These are phyloP conservation scores for Esox niger DNA, from an alignment of 2,113 vertebrate genomes.

Conservation along the genomic window DNA sequence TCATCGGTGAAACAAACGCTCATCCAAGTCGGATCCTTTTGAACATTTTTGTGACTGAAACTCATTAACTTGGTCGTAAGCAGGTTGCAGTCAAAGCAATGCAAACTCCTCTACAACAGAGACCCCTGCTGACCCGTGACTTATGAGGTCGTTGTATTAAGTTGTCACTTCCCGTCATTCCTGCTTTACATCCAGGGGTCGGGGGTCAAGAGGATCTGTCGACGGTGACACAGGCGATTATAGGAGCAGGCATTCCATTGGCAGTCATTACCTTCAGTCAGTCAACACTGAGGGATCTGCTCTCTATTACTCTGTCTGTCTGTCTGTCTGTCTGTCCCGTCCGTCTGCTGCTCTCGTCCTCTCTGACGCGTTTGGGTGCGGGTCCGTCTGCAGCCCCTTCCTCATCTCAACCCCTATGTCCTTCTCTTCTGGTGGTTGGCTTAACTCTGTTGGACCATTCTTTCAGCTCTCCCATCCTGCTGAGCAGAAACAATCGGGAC, in stretches of 20 bases:
- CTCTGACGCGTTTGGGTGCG: not conserved
- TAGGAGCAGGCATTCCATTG: constrained; percentile 74
- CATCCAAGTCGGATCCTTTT: not conserved
- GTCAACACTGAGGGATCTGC: constrained; percentile 60
- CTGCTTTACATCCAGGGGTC: constrained; percentile 64
- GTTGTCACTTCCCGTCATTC: constrained; percentile 67
- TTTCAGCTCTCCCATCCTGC: not conserved
- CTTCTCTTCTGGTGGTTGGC: too few species aligned
- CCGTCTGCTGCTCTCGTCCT: too few species aligned
- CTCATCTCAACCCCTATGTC: too few species aligned
- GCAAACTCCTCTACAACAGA: constrained; percentile 12
- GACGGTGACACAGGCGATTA: constrained; percentile 74
- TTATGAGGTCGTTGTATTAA: constrained; percentile 60
- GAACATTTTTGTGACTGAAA: not conserved
- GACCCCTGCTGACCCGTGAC: constrained; percentile 47
- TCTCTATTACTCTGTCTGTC: constrained; percentile 13
- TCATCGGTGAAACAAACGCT: not conserved
- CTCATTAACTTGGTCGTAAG: constrained; percentile 1
- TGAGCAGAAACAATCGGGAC: constrained; percentile 8
- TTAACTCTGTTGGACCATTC: not conserved
- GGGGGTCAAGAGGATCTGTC: constrained; percentile 79
- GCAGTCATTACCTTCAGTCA: constrained; percentile 69
- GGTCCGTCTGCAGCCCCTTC: constrained; percentile 50
- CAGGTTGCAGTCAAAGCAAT: constrained; percentile 29
- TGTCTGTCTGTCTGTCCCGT: constrained; percentile 48